Evolutionary conservation across 2,113 vertebrate species (phyloP).

Genomic region (Upupa epops): DNA sequence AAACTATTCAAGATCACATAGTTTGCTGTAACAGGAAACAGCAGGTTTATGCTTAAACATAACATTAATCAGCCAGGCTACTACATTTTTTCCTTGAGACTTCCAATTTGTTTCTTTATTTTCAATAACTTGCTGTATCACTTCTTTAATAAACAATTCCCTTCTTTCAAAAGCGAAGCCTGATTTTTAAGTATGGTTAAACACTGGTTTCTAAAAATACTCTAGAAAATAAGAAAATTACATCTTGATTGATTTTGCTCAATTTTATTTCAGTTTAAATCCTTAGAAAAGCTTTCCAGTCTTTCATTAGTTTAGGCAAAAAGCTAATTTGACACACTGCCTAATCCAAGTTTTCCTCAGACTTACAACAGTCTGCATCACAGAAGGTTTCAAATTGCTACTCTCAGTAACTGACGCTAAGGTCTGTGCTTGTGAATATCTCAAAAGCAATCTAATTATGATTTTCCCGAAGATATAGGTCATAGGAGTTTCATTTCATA

Average conservation of each 20-base stretch:
- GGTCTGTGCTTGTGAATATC: neutral
- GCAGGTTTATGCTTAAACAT: neutral
- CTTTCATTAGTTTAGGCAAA: neutral
- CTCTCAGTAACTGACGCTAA: neutral
- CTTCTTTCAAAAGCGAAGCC: neutral
- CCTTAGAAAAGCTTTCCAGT: neutral
- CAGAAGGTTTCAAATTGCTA: neutral
- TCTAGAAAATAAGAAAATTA: neutral
- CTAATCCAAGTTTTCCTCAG: neutral
- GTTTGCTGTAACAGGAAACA: constrained; percentile 10
- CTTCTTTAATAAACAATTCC: neutral
- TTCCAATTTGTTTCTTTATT: neutral
- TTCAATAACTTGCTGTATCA: neutral
- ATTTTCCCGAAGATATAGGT: neutral
- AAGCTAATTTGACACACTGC: neutral
- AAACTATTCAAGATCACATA: neutral
- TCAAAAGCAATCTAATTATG: neutral
- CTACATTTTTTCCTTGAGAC: neutral
- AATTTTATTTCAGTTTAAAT: neutral
- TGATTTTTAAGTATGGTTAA: neutral
- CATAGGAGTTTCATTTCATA: neutral
- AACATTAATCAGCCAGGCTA: neutral
- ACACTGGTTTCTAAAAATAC: neutral
- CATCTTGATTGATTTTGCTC: neutral
- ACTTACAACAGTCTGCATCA: neutral